Conservation (phyloP, 1,140 invertebrate genomes). For the Pseudoatta argentina region DNA sequence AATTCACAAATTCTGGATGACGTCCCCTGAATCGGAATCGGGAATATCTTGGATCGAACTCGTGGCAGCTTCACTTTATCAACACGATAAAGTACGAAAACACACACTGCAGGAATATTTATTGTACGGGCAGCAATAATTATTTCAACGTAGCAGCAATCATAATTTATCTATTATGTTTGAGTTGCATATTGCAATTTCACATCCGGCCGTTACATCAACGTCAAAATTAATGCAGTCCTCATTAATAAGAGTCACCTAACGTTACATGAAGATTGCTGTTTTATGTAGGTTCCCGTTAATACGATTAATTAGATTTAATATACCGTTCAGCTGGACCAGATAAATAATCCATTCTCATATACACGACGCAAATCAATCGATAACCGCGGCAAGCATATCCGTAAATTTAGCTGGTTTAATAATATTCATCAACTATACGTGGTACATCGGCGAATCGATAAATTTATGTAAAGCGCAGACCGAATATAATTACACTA, state of each 20-base stretch:
- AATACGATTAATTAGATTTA: constrained; percentile 51
- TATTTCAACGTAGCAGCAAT: constrained; percentile 10
- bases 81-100: background rate
- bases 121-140: background rate
- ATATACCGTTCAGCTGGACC: constrained; percentile 18
- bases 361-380: constrained; percentile 33
- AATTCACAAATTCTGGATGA: constrained; percentile 38
- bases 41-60: background rate
- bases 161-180: constrained; percentile 13
- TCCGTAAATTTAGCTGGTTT: constrained; percentile 51
- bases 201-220: background rate
- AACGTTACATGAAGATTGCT: constrained; percentile 23
- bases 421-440: constrained; percentile 51
- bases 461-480: constrained; percentile 52
- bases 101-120: background rate
- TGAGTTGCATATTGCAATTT: constrained; percentile 19
- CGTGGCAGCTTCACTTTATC: background rate
- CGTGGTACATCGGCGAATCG: constrained; percentile 10
- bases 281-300: constrained; percentile 13
- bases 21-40: background rate
- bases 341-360: constrained; percentile 48
- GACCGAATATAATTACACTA: constrained; percentile 49
- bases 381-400: constrained; percentile 46
- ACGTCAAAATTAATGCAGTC: constrained; percentile 35
- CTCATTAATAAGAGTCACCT: constrained; percentile 49